phyloP scores from a whole-genome alignment of 1,140 invertebrate species.

The Drosophila hydei region DNA sequence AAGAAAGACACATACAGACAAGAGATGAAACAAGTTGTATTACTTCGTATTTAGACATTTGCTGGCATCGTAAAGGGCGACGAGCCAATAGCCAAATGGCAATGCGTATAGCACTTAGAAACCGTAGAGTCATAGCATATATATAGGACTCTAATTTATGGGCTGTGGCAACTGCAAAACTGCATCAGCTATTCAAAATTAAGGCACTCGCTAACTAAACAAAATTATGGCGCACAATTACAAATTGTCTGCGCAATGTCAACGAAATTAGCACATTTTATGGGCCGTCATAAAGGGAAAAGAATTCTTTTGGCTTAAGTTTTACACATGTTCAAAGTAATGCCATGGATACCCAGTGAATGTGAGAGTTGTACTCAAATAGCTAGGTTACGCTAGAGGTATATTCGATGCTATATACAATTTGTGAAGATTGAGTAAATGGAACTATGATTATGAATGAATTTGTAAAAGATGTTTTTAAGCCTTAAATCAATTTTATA shows the following conservation, averaged over 20 bases:
- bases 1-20: neutral
- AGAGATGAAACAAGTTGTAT: conserved; percentile 13
- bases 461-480: too few relatives aligned
- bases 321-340: conserved; percentile 27
- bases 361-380: too few relatives aligned
- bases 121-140: neutral
- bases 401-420: too few relatives aligned
- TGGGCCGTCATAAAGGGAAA: conserved; percentile 36
- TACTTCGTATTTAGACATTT: conserved; percentile 41
- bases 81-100: conserved; percentile 31
- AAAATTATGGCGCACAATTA: conserved; percentile 37
- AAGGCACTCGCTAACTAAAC: conserved; percentile 16
- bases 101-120: conserved; percentile 16
- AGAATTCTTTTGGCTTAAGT: conserved; percentile 9
- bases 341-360: neutral
- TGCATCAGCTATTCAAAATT: conserved; percentile 38
- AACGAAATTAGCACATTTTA: conserved; percentile 52
- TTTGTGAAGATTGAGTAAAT: too few relatives aligned
- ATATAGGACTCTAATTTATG: conserved; percentile 30
- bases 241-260: conserved; percentile 61
- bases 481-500: too few relatives aligned
- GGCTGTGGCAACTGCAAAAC: conserved; percentile 29
- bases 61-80: conserved; percentile 32
- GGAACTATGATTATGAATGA: too few relatives aligned
- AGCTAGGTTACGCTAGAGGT: too few relatives aligned